phyloP scores from a whole-genome alignment of 64 coral and sea anemone genomes.

The Platygyra sinensis region DNA sequence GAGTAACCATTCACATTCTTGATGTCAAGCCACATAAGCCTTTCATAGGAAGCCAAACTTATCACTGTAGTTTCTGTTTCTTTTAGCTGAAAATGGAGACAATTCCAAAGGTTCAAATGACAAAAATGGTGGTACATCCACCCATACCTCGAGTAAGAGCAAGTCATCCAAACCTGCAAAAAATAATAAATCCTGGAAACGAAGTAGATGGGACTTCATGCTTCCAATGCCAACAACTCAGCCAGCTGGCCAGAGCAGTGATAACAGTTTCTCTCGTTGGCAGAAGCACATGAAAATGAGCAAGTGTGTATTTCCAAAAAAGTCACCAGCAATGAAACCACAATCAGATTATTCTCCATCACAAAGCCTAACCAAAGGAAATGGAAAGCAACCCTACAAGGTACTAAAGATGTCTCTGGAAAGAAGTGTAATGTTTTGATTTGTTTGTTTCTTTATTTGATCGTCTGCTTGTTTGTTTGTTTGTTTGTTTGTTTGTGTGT shows the following conservation, averaged over 20 bases:
- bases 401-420: neutral
- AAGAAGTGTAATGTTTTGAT: neutral
- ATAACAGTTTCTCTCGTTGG: slow-evolving; percentile 29
- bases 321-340: neutral
- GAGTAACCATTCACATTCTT: too few relatives aligned
- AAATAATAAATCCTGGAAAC: slow-evolving; percentile 43
- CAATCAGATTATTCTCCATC: neutral
- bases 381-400: slow-evolving; percentile 45
- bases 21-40: too few relatives aligned
- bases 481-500: too few relatives aligned
- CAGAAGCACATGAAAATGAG: slow-evolving; percentile 67
- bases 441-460: too few relatives aligned
- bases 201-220: slow-evolving; percentile 83
- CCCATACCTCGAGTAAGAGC: slow-evolving; percentile 20
- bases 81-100: slow-evolving; percentile 2
- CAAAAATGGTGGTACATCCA: slow-evolving; percentile 13
- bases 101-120: slow-evolving; percentile 17
- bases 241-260: slow-evolving; percentile 20
- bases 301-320: neutral
- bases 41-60: neutral
- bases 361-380: slow-evolving; percentile 10
- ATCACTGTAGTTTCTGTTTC: neutral
- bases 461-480: too few relatives aligned
- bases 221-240: slow-evolving; percentile 64
- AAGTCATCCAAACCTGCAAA: slow-evolving; percentile 35